Conservation (phyloP, 2,113 vertebrate species). For the Microcebus griseorufus region DNA sequence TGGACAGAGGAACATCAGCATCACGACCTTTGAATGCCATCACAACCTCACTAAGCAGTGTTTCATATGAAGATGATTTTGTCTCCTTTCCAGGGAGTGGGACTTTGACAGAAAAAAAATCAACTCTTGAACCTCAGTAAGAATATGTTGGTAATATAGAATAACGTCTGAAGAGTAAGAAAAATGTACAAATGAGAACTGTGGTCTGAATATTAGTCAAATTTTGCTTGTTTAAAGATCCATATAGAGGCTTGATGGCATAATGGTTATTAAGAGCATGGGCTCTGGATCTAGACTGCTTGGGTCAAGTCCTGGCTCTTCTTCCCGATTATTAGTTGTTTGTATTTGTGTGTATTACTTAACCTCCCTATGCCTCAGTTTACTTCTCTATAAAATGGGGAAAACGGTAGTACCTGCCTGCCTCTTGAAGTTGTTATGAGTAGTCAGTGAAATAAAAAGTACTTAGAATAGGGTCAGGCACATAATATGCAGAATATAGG, state of each 20-base stretch:
- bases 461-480: background rate
- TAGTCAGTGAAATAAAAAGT: background rate
- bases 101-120: constrained; percentile 85
- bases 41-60: constrained; percentile 82
- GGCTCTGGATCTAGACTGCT: background rate
- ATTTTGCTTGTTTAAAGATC: constrained; percentile 45
- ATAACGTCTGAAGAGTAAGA: constrained; percentile 23
- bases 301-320: background rate
- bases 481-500: background rate
- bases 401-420: background rate
- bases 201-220: background rate
- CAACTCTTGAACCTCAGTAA: constrained; percentile 88
- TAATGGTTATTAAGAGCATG: background rate
- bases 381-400: background rate
- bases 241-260: background rate
- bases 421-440: background rate
- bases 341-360: background rate
- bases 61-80: constrained; percentile 94
- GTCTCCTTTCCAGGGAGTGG: constrained; percentile 88
- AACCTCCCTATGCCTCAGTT: background rate
- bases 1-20: constrained; percentile 77
- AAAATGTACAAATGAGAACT: background rate
- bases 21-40: constrained; percentile 80
- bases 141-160: background rate
- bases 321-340: background rate